Evolutionary conservation across 2,113 vertebrate species (phyloP), one percentile per base, ranked within the genome.

Genomic region (Paedocypris sp.): DNA sequence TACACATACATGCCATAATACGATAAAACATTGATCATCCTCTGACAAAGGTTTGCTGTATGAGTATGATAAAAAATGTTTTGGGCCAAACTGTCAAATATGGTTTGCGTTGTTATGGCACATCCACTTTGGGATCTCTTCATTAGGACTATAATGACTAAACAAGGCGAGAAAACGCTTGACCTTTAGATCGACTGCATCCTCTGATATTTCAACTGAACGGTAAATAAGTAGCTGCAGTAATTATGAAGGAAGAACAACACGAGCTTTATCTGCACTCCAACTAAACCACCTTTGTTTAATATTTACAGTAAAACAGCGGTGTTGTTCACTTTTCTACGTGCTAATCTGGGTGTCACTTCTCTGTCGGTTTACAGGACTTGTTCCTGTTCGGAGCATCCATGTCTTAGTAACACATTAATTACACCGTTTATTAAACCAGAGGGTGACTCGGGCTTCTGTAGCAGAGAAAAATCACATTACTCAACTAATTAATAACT

Each of bases 401-500:
- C 26, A 3, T 9, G 31, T 31, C 32, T 26, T 53, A 16, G 47
- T 68, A 71, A 68, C 33, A 23, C 15, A 12, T 16, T 69, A 67
- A 74, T 69, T 67, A 61, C 42, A 52, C 46, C 50, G 46, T 71
- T 66, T 43, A 35, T 19, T 39, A 52, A 36, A 71, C 64, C 63
- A 60, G 33, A 69, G 73, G 68, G 73, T 78, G 74, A 75, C 62
- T 71, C 63, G 66, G 56, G 65, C 60, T 73, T 74, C 73, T 70
- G 70, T 70, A 79, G 56, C 65, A 51, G 66, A 76, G 73, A 79
- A 77, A 79, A 82, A 68, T 43, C 68, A 72, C 75, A 80, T 84
- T 83, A 84, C 83, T 83, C 71, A 76, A 73, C 77, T 79, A 86
- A 85, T 84, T 85, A 84, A 83, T 84, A 83, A 79, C 79, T 83